A percentile compares a stretch with the other conserved stretches of the same genome.
These are phyloP conservation scores for Rallus crepitans DNA, from an alignment of 2,797 vertebrate genomes.

Conservation along the genomic window DNA sequence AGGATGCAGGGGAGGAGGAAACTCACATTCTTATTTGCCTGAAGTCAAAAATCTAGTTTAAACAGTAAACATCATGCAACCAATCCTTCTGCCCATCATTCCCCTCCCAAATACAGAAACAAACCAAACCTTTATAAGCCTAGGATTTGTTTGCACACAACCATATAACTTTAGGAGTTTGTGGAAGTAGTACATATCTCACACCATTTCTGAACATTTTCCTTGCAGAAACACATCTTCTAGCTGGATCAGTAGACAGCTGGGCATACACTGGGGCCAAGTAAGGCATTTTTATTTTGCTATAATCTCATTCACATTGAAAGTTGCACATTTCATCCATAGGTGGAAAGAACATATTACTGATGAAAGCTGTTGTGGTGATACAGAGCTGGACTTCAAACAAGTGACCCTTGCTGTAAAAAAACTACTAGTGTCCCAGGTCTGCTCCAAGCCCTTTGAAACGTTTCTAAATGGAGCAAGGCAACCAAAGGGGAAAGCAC, in stretches of 20 bases:
- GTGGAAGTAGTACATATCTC: not conserved
- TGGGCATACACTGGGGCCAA: not conserved
- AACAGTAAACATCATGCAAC: not conserved
- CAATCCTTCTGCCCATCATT: not conserved
- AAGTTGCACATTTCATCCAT: not conserved
- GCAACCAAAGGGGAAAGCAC: not conserved
- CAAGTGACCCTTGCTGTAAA: rapidly evolving
- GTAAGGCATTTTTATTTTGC: not conserved
- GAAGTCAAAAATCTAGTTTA: not conserved
- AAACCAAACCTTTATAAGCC: not conserved
- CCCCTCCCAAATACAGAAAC: not conserved
- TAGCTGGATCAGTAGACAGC: not conserved
- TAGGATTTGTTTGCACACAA: not conserved
- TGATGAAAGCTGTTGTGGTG: not conserved
- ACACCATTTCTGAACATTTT: not conserved
- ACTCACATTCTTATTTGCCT: not conserved
- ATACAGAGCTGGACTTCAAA: not conserved
- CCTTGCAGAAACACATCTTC: not conserved
- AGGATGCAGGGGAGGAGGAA: not conserved
- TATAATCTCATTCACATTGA: not conserved
- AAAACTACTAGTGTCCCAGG: not conserved
- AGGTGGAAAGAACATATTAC: not conserved
- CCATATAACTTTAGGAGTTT: not conserved
- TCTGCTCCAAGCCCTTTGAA: not conserved
- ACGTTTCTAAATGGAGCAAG: not conserved